These are phyloP conservation scores for Lepidurus couesii DNA, from an alignment of 1,140 invertebrate species.

Conservation along the genomic window DNA sequence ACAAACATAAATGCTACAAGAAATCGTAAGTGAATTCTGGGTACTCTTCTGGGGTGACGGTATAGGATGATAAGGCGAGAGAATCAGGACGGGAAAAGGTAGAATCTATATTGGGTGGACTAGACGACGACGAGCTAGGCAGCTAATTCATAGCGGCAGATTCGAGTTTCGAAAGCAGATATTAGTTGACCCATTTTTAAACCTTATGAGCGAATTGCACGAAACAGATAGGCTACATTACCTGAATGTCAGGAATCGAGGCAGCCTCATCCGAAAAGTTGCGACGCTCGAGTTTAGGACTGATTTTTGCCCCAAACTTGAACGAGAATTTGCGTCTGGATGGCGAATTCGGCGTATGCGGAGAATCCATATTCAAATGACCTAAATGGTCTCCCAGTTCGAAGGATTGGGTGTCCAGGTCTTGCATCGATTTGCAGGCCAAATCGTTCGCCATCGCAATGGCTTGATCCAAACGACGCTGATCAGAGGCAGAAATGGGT, in stretches of 20 bases:
- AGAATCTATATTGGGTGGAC: slow-evolving; percentile 15
- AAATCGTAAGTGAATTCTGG: slow-evolving; percentile 47
- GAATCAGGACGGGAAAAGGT: slow-evolving; percentile 27
- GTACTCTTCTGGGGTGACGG: slow-evolving; percentile 48
- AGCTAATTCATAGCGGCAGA: slow-evolving; percentile 4
- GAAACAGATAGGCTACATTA: slow-evolving; percentile 44
- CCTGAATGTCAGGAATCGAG: slow-evolving; percentile 83
- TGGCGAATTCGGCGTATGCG: slow-evolving; percentile 66
- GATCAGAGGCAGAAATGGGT: slow-evolving; percentile 87
- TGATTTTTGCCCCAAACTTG: slow-evolving; percentile 63
- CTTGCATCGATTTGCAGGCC: slow-evolving; percentile 78
- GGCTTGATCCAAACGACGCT: slow-evolving; percentile 86
- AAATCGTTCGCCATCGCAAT: slow-evolving; percentile 91
- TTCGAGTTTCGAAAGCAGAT: background rate
- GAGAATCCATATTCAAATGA: slow-evolving; percentile 50
- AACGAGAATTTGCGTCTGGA: slow-evolving; percentile 80
- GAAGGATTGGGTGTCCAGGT: slow-evolving; percentile 52
- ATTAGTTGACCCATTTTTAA: background rate
- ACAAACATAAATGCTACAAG: slow-evolving; percentile 42
- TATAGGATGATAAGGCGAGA: slow-evolving; percentile 46
- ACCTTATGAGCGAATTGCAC: background rate
- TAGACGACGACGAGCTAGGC: background rate
- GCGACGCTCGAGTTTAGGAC: slow-evolving; percentile 62
- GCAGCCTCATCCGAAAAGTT: slow-evolving; percentile 85
- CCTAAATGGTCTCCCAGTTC: slow-evolving; percentile 43